Evolutionary conservation across 2,888 invertebrate genomes (phyloP).

Genomic region (Ypsolopha scabrella): DNA sequence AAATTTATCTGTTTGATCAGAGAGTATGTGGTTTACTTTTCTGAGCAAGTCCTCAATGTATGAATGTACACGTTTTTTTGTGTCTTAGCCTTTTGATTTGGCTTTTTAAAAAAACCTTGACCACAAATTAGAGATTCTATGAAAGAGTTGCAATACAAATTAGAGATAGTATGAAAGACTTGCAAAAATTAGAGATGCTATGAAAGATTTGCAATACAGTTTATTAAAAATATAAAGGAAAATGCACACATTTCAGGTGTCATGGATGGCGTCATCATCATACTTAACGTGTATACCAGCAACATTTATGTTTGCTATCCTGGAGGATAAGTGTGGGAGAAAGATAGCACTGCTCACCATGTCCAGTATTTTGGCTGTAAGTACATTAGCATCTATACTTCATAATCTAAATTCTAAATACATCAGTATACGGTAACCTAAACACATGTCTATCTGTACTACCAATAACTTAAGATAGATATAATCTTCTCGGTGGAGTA

Average conservation of each 20-base stretch:
- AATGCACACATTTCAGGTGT: neutral
- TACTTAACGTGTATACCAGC: constrained; percentile 5
- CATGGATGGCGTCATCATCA: constrained; percentile 8
- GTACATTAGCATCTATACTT: neutral
- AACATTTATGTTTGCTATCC: neutral
- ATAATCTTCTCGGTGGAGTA: too few species aligned
- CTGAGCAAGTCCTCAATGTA: neutral
- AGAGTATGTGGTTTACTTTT: too few species aligned
- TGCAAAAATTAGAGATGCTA: too few species aligned
- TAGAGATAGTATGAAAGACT: too few species aligned
- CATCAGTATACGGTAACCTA: neutral
- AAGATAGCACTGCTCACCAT: constrained; percentile 1
- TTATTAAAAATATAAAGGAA: neutral
- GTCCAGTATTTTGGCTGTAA: constrained; percentile 4
- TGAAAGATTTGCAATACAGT: too few species aligned
- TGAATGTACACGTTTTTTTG: neutral
- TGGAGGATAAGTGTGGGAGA: constrained; percentile 4
- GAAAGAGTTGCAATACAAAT: too few species aligned
- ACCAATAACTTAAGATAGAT: neutral
- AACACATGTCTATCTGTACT: neutral
- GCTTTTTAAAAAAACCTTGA: too few species aligned
- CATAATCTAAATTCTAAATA: neutral
- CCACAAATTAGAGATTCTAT: too few species aligned
- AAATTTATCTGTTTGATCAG: neutral
- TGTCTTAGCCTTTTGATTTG: neutral